Evolutionary conservation across 2,113 vertebrate genomes (phyloP).

Genomic region (Callospermophilus lateralis): DNA sequence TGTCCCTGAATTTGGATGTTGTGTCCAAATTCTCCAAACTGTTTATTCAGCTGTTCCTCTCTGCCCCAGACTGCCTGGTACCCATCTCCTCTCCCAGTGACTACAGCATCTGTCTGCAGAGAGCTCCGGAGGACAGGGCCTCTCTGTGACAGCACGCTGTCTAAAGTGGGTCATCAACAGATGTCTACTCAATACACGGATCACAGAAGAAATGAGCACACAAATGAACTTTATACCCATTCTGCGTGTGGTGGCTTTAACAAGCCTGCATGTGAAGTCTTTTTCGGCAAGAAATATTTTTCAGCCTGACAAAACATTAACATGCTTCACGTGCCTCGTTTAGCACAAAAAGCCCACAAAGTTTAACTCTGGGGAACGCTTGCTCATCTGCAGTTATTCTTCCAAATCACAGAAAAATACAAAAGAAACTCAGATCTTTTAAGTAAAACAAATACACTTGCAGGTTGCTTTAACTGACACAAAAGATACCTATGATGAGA

Average conservation of each 20-base stretch:
- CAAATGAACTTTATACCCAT: background rate
- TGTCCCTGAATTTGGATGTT: background rate
- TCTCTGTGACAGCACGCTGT: background rate
- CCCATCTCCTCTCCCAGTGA: background rate
- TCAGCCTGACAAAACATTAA: constrained; percentile 55
- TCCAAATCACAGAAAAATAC: constrained; percentile 8
- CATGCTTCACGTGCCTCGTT: background rate
- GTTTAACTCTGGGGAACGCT: background rate
- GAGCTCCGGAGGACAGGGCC: background rate
- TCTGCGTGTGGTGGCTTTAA: background rate
- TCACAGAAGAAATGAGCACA: constrained; percentile 17
- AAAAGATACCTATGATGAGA: background rate
- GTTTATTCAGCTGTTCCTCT: background rate
- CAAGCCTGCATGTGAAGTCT: background rate
- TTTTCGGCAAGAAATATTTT: constrained; percentile 52
- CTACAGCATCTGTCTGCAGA: background rate
- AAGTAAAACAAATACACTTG: constrained; percentile 21
- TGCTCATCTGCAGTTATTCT: constrained; percentile 10
- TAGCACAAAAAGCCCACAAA: constrained; percentile 54
- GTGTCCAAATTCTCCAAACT: background rate
- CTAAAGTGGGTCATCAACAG: background rate
- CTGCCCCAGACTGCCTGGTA: background rate
- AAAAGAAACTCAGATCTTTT: background rate
- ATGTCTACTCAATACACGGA: background rate
- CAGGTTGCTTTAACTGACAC: background rate